Conservation (phyloP, 1,140 invertebrate genomes). For the Akabosia matsudoensis region DNA sequence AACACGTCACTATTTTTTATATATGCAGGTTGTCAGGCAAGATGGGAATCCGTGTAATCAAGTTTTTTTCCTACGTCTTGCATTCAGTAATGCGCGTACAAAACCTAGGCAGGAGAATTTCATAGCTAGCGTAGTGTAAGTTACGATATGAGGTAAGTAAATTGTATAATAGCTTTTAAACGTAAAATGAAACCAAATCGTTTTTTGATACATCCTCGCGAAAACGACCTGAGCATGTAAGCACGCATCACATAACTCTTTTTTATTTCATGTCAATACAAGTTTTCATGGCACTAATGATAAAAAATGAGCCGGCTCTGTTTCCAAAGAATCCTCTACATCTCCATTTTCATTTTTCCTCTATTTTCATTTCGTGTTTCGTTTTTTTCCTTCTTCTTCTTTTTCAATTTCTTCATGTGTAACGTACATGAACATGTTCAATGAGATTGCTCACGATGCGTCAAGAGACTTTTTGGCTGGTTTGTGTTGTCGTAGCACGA, state of each 20-base stretch:
- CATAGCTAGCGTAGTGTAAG: too few relatives aligned
- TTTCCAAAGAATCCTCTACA: not conserved
- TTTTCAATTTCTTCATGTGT: not conserved
- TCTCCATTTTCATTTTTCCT: too few relatives aligned
- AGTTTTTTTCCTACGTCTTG: too few relatives aligned
- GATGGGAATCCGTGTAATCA: too few relatives aligned
- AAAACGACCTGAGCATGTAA: not conserved
- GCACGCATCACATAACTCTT: not conserved
- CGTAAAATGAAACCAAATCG: too few relatives aligned
- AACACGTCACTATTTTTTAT: too few relatives aligned
- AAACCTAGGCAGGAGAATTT: too few relatives aligned
- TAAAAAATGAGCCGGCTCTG: slow-evolving; percentile 3
- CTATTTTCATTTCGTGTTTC: not conserved
- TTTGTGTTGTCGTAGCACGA: too few relatives aligned
- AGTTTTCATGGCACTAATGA: not conserved
- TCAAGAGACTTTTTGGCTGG: not conserved
- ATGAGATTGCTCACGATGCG: not conserved
- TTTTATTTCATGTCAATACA: not conserved
- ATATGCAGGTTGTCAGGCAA: too few relatives aligned
- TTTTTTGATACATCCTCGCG: too few relatives aligned
- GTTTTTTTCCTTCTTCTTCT: not conserved
- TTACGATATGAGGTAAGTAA: not conserved
- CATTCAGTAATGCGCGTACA: too few relatives aligned
- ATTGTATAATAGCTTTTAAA: not conserved
- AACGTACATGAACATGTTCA: too few relatives aligned